phyloP scores from a whole-genome alignment of 2,797 vertebrate species.

The Manis pentadactyla region DNA sequence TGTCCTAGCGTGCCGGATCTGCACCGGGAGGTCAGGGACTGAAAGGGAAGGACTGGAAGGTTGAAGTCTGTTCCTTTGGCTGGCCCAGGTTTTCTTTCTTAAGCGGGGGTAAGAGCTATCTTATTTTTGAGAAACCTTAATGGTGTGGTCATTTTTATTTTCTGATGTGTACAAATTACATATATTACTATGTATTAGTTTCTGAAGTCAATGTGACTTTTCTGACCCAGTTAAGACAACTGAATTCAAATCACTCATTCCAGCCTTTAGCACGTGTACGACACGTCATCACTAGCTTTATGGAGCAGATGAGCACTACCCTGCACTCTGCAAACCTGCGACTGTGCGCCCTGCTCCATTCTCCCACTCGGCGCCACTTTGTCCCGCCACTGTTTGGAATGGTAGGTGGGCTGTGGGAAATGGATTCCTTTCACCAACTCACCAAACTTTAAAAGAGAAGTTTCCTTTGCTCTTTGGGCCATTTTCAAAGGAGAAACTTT shows the following conservation, averaged over 20 bases:
- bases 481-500: conserved; percentile 84
- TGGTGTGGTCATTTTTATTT: not conserved
- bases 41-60: not conserved
- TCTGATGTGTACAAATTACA: not conserved
- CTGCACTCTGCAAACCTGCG: not conserved
- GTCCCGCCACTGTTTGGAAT: conserved; percentile 71
- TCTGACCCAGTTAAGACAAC: conserved; percentile 68
- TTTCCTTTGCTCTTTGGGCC: conserved; percentile 77
- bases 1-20: not conserved
- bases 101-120: not conserved
- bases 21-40: not conserved
- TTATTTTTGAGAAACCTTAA: conserved; percentile 12
- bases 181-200: not conserved
- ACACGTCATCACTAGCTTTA: conserved; percentile 50
- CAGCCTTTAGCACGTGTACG: conserved; percentile 58
- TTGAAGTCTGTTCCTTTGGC: not conserved
- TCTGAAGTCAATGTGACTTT: conserved; percentile 50
- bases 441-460: conserved; percentile 79
- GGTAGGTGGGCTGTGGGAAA: conserved; percentile 72
- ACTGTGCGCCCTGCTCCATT: too few species aligned
- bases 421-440: conserved; percentile 74
- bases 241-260: not conserved
- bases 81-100: not conserved
- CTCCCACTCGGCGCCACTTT: not conserved
- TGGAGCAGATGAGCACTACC: conserved; percentile 48